phyloP scores from a whole-genome alignment of 2,888 invertebrate genomes.

The Mactromeris polynyma region DNA sequence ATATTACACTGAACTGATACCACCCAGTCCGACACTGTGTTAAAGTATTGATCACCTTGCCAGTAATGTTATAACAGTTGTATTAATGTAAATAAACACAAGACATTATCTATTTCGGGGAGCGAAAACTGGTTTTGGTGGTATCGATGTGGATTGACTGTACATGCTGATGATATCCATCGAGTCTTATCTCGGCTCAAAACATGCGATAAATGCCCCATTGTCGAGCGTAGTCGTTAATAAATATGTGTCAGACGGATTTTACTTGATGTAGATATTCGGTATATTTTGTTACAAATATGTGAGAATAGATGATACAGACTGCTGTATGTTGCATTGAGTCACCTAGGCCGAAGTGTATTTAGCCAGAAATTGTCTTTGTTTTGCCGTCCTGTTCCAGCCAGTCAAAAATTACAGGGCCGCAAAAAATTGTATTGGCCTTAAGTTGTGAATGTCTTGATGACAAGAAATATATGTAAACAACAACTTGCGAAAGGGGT shows the following conservation, averaged over 20 bases:
- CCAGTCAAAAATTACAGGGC: too few species aligned
- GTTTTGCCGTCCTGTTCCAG: too few species aligned
- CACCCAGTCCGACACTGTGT: background rate
- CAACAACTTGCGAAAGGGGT: too few species aligned
- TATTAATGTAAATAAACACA: constrained; percentile 19
- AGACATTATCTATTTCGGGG: background rate
- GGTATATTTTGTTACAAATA: background rate
- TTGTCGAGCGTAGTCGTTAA: background rate
- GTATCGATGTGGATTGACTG: background rate
- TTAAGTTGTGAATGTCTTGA: too few species aligned
- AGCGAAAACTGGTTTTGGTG: background rate
- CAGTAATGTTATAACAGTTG: background rate
- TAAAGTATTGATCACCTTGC: background rate
- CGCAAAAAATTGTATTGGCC: too few species aligned
- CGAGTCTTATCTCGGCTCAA: background rate
- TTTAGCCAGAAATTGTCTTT: background rate
- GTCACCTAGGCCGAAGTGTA: background rate
- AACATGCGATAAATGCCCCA: background rate
- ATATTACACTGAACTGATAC: background rate
- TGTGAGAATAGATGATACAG: background rate
- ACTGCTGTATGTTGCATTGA: background rate
- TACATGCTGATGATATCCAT: background rate
- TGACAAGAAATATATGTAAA: too few species aligned
- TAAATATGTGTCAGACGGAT: background rate
- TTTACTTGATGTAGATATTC: background rate